phyloP scores from a whole-genome alignment of 2,888 invertebrate species.

The Nudaria mundana region DNA sequence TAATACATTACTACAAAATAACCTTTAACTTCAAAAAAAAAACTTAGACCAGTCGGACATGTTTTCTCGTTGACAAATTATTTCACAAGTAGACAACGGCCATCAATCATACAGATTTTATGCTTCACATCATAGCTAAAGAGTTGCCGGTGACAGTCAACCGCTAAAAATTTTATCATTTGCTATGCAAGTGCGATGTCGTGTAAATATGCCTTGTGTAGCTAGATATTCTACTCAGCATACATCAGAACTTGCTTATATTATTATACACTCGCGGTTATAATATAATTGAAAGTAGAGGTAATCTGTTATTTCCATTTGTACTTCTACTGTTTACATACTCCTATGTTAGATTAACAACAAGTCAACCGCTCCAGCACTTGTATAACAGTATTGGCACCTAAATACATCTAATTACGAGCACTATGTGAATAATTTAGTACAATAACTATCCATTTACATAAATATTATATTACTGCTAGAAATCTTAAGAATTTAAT shows the following conservation, averaged over 20 bases:
- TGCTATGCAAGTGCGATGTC: slow-evolving; percentile 19
- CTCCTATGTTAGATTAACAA: slow-evolving; percentile 21
- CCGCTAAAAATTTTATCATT: slow-evolving; percentile 26
- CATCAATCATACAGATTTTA: slow-evolving; percentile 22
- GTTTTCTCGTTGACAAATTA: no score
- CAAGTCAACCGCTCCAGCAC: slow-evolving; percentile 9
- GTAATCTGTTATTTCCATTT: slow-evolving; percentile 20
- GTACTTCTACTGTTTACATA: slow-evolving; percentile 18
- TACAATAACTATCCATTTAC: slow-evolving; percentile 33
- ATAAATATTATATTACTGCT: slow-evolving; percentile 9
- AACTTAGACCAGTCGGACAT: no score
- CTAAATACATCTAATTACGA: slow-evolving; percentile 44
- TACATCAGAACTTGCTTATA: slow-evolving; percentile 28
- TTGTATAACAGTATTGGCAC: slow-evolving; percentile 28
- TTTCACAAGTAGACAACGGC: no score
- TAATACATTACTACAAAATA: no score
- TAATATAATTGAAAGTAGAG: slow-evolving; percentile 29
- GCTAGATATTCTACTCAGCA: slow-evolving; percentile 29
- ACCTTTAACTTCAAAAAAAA: no score
- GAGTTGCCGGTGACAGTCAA: slow-evolving; percentile 10
- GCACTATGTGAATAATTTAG: slow-evolving; percentile 32
- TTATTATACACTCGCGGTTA: slow-evolving; percentile 22
- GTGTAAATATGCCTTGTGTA: slow-evolving; percentile 28
- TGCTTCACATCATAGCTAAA: slow-evolving; percentile 17
- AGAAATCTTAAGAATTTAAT: neutral